These are phyloP conservation scores for Metellina segmentata DNA, from an alignment of 2,888 invertebrate genomes.

Conservation along the genomic window DNA sequence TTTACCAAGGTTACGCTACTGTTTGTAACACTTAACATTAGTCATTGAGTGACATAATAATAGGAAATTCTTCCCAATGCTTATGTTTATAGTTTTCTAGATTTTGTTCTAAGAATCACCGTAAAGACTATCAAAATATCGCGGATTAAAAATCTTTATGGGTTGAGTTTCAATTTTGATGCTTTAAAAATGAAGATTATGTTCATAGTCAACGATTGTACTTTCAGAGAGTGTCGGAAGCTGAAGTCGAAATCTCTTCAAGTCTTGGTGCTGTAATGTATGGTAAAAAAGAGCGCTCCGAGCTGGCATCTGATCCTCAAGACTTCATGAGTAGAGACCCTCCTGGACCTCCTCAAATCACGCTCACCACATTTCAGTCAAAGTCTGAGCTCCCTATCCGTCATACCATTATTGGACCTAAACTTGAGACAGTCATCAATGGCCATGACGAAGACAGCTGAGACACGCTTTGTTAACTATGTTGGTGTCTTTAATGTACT, in stretches of 20 bases:
- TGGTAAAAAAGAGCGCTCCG: slow-evolving; percentile 52
- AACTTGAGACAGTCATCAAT: slow-evolving; percentile 74
- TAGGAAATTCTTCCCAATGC: too few relatives aligned
- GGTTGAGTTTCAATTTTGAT: too few relatives aligned
- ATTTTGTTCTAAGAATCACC: too few relatives aligned
- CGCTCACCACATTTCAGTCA: slow-evolving; percentile 73
- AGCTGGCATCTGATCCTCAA: slow-evolving; percentile 42
- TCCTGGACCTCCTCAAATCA: slow-evolving; percentile 66
- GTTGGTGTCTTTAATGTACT: slow-evolving; percentile 32
- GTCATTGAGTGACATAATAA: too few relatives aligned
- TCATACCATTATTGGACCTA: slow-evolving; percentile 72
- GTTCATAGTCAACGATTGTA: background rate
- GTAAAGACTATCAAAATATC: too few relatives aligned
- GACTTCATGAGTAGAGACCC: slow-evolving; percentile 38
- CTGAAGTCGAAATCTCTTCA: slow-evolving; percentile 63
- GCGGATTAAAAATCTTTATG: too few relatives aligned
- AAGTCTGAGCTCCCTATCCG: slow-evolving; percentile 75
- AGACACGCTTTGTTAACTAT: slow-evolving; percentile 21
- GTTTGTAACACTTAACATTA: too few relatives aligned
- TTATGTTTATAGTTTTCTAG: too few relatives aligned
- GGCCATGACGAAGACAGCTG: slow-evolving; percentile 73
- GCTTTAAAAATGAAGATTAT: too few relatives aligned
- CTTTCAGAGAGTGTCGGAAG: slow-evolving; percentile 57
- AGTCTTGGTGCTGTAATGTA: slow-evolving; percentile 70
- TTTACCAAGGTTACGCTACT: too few relatives aligned